Evolutionary conservation across 2,888 invertebrate species (phyloP).

Genomic region (Drepanosiphum platanoidis): DNA sequence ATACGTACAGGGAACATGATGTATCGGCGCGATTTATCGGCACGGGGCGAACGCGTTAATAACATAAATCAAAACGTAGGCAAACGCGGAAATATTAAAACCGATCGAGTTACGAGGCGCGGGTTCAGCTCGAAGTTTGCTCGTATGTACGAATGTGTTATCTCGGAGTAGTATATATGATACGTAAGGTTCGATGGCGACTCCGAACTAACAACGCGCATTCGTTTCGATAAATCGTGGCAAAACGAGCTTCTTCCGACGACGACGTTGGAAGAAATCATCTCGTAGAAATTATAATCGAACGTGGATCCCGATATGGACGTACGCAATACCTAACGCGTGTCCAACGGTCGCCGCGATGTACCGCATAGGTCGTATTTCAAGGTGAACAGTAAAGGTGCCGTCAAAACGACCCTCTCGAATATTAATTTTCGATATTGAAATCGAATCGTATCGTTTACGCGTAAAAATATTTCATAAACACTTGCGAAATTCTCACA

Average conservation of each 20-base stretch:
- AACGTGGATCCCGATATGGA: neutral
- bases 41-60: neutral
- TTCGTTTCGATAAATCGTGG: no score
- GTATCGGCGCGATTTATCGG: neutral
- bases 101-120: no score
- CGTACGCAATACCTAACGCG: neutral
- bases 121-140: no score
- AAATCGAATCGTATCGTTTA: no score
- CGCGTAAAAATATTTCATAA: neutral
- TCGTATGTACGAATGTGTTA: no score
- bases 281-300: slow-evolving; percentile 23
- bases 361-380: neutral
- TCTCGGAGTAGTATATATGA: no score
- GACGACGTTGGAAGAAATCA: neutral
- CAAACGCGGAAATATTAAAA: no score
- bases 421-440: slow-evolving; percentile 10
- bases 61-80: no score
- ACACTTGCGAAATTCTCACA: neutral
- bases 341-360: neutral
- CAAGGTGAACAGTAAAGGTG: neutral
- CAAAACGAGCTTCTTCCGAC: neutral
- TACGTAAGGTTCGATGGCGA: no score
- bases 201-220: no score
- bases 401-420: neutral
- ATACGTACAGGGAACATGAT: neutral